Base-by-base conservation (phyloP, 2,888 invertebrate species). In the Dasysyrphus albostriatus region DNA sequence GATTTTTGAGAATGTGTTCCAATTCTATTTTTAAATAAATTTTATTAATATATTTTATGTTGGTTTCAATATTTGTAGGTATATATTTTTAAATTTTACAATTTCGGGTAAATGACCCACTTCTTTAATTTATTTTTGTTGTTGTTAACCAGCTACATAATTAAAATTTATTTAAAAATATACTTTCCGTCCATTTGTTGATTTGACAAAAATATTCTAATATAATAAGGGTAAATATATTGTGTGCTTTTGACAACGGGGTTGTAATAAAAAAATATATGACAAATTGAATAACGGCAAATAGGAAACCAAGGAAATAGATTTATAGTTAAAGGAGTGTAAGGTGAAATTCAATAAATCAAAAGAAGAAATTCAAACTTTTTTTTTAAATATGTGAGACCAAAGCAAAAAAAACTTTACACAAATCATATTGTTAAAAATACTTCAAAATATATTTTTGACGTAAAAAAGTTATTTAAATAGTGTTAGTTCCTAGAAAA, bases 101-200 rank as follows among this genome's bases (percentile, higher is more conserved):
- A 39, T 42, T 61, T 61, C 14, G 61, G 39, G 39, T 61, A 61
- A 61, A 61, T 61, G 61, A 61, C 61, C 61, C 61, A 61, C 9
- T 61, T 61, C 61, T 24, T 24, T 8, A 61, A 24, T 59, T 37
- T 58, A 51, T 51, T 54, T 24, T 32, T 32, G 4, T 56, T 16
- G 39, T 42, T 42, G 3, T 24, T 7, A 61, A 61, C 8, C 19
- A 42, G 14, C 39, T 9, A 39, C 14, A 42, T 61, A 42, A 29
- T 61, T 42, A 24, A 42, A 61, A 58, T 58, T 37, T 58, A 58
- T 58, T 34, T 58, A 37, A 37, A 47, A 16, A 47, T 6, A 44
- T 3, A 32, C 12, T 3, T 16, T 37, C 34, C 6, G 10, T 6
- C 34, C 16, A 58, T 58, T 37, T 58, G 34, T 34, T 58, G n/a